A percentile compares a stretch with the other conserved stretches of the same genome.
Conservation (phyloP, 2,113 vertebrate species). For the Echinops telfairi region DNA sequence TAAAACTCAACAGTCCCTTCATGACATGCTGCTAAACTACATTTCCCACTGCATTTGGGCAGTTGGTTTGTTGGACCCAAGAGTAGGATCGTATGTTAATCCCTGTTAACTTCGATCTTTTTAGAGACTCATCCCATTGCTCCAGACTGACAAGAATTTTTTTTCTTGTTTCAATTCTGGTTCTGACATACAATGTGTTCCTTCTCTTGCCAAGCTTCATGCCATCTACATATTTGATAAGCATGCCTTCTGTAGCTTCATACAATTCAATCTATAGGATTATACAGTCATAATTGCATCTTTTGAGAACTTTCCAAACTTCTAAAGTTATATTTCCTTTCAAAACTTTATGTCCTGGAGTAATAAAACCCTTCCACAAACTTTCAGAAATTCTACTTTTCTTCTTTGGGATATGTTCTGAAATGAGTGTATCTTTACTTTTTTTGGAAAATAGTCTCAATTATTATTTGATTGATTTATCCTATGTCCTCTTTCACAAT, state of each 20-base stretch:
- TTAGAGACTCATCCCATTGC: slow-evolving; percentile 85
- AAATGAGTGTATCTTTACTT: background rate
- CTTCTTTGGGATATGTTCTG: slow-evolving; percentile 47
- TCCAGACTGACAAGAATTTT: slow-evolving; percentile 85
- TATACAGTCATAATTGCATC: slow-evolving; percentile 85
- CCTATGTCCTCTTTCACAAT: background rate
- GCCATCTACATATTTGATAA: slow-evolving; percentile 85
- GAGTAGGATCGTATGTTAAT: slow-evolving; percentile 82
- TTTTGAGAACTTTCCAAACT: slow-evolving; percentile 85
- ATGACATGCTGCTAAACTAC: slow-evolving; percentile 55
- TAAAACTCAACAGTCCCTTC: slow-evolving; percentile 74
- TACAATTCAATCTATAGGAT: slow-evolving; percentile 86
- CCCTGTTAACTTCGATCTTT: slow-evolving; percentile 82
- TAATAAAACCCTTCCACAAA: slow-evolving; percentile 78
- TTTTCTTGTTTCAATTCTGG: slow-evolving; percentile 83
- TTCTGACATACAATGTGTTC: slow-evolving; percentile 85
- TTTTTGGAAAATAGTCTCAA: background rate
- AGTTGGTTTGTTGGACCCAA: slow-evolving; percentile 82
- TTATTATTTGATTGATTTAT: slow-evolving; percentile 36
- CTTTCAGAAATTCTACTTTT: slow-evolving; percentile 75
- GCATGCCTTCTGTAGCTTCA: slow-evolving; percentile 84
- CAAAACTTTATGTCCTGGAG: slow-evolving; percentile 83
- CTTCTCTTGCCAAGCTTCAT: slow-evolving; percentile 83
- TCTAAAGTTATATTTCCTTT: slow-evolving; percentile 84
- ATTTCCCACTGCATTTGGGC: slow-evolving; percentile 79